Evolutionary conservation across 2,888 invertebrate species (phyloP).

Genomic region (Apodemia mormo): DNA sequence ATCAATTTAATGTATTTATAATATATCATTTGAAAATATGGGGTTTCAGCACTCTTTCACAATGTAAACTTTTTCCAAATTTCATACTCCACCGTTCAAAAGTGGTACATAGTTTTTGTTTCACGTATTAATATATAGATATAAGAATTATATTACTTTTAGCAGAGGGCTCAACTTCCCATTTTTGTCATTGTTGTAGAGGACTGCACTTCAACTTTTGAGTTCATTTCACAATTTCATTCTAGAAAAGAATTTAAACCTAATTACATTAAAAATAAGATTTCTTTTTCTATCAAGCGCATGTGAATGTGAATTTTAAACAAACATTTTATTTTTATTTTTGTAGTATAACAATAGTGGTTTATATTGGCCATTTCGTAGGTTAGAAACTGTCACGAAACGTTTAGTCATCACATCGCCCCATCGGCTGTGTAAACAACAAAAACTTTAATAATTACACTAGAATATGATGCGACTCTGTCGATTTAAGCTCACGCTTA

Average conservation of each 20-base stretch:
- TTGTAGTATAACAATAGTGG: constrained; percentile 63
- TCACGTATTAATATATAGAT: too few species aligned
- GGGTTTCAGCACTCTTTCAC: too few species aligned
- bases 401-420: constrained; percentile 55
- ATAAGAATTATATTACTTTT: background rate
- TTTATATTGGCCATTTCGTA: constrained; percentile 75
- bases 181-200: background rate
- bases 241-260: background rate
- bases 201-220: background rate
- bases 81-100: too few species aligned
- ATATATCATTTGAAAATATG: too few species aligned
- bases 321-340: constrained; percentile 58
- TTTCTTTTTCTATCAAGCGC: constrained; percentile 26
- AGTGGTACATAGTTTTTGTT: too few species aligned
- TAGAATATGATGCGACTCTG: constrained; percentile 3
- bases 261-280: constrained; percentile 31
- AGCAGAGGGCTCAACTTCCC: background rate
- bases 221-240: background rate
- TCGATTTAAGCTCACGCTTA: background rate
- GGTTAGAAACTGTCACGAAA: constrained; percentile 69
- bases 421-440: constrained; percentile 71
- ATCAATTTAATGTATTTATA: too few species aligned
- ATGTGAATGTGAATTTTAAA: constrained; percentile 45
- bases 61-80: too few species aligned
- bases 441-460: constrained; percentile 36